Percentiles rank a stretch among this genome's conserved stretches.
phyloP scores from a whole-genome alignment of 2,888 invertebrate genomes.

The Spisula subtruncata region DNA sequence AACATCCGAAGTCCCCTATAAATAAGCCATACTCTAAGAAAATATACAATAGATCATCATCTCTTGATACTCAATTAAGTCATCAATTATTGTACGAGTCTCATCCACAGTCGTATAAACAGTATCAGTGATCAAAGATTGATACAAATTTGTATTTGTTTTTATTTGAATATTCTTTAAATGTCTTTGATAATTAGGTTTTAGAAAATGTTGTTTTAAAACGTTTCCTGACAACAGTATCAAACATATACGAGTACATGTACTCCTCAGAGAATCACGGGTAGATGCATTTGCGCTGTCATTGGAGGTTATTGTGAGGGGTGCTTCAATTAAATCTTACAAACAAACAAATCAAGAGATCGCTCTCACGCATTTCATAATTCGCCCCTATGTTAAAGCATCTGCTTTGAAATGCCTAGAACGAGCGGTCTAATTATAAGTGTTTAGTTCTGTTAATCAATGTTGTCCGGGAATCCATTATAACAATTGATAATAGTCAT shows the following conservation, averaged over 20 bases:
- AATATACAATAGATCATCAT: not conserved
- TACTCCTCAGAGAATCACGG: no score
- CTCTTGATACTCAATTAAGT: not conserved
- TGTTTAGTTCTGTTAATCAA: no score
- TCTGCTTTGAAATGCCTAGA: no score
- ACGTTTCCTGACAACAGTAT: not conserved
- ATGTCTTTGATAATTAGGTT: not conserved
- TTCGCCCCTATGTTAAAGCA: no score
- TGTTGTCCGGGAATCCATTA: no score
- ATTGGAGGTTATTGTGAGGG: no score
- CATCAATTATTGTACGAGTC: not conserved
- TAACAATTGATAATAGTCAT: no score
- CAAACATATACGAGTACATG: not conserved
- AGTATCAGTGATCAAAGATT: not conserved
- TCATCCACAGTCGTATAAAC: not conserved
- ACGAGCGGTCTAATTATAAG: no score
- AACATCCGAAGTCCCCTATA: not conserved
- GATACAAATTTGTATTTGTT: not conserved
- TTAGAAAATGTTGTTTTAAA: not conserved
- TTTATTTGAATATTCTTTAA: not conserved
- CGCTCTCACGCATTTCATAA: no score
- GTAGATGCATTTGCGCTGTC: no score
- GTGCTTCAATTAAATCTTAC: no score
- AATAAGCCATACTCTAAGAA: not conserved
- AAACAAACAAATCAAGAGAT: no score